Evolutionary conservation across 2,797 vertebrate species (phyloP), one percentile per base, ranked within the genome.

Genomic region (Knipowitschia caucasica): DNA sequence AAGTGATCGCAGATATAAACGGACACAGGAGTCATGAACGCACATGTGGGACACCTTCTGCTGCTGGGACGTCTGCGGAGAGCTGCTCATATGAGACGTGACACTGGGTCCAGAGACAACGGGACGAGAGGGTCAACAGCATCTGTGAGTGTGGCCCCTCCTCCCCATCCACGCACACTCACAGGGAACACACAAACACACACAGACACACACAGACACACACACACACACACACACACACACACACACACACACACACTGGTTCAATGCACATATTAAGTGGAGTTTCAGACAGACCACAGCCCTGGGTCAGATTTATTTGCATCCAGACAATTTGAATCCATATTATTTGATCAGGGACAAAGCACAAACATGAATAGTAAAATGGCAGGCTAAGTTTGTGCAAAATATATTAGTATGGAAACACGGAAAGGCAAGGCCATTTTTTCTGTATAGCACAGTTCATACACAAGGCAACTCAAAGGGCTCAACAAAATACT

Each of bases 21-120:
- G n/a, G 12, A 26, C 42, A 44, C 23, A 4, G 5, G n/a, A 44
- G n/a, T 26, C 3, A n/a, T 27, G 17, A 27, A 20, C 14, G 17
- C 9, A 5, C 31, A 4, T 38, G 51, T 38, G 26, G 29, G 3
- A 57, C 42, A 68, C 67, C 60, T 56, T 63, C 75, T 72, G 76
- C 38, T 58, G 45, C 43, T 9, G 21, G 73, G 42, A 26, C 11
- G n/a, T 73, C 67, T 38, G 42, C n/a, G 58, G 55, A 55, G 79
- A 82, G 78, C 71, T 69, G 62, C 50, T 60, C 38, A 23, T 73
- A 84, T 77, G 74, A 59, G 75, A 75, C 69, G 75, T 71, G 80
- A 84, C 83, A 83, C 62, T 0, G 50, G 69, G 71, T 84, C 84
- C 80, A 84, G 82, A 83, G 64, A 85, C 77, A 85, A 85, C 64